Percentiles rank a stretch among this genome's conserved stretches.
Evolutionary conservation across 2,888 invertebrate species (phyloP).

Genomic region (Monochamus alternatus): DNA sequence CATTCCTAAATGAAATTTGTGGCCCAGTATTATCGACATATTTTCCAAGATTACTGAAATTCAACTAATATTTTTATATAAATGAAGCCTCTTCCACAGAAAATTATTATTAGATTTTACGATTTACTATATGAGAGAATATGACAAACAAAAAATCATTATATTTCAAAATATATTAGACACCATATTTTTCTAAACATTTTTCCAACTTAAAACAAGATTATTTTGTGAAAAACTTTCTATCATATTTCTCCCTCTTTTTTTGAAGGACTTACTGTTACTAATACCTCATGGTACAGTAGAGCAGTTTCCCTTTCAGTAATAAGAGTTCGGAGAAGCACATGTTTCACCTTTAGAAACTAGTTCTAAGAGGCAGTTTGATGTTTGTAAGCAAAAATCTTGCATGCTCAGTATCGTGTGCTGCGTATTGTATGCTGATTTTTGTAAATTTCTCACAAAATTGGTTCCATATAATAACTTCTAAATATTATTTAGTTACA

Average conservation of each 20-base stretch:
- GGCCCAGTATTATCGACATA: too few species aligned
- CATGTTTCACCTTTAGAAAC: neutral
- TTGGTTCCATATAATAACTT: neutral
- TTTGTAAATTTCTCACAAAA: slow-evolving; percentile 21
- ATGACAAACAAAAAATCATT: slow-evolving; percentile 19
- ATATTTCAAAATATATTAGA: neutral
- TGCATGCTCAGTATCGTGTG: slow-evolving; percentile 14
- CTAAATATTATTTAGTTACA: neutral
- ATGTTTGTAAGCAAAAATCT: slow-evolving; percentile 22
- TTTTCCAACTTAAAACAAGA: too few species aligned
- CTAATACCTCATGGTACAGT: slow-evolving; percentile 14
- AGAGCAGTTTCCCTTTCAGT: slow-evolving; percentile 15
- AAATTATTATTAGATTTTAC: too few species aligned
- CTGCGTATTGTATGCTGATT: neutral
- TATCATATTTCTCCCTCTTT: neutral
- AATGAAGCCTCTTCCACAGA: too few species aligned
- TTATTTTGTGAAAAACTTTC: slow-evolving; percentile 21
- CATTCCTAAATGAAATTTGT: too few species aligned
- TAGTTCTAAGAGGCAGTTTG: neutral
- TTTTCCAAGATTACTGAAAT: too few species aligned
- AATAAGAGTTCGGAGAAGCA: neutral
- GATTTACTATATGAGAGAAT: too few species aligned
- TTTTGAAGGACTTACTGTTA: slow-evolving; percentile 6
- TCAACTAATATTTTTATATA: too few species aligned
- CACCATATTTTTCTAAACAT: neutral